These are phyloP conservation scores for Philotrypesis tridentata DNA, from an alignment of 1,140 invertebrate genomes.

Conservation along the genomic window DNA sequence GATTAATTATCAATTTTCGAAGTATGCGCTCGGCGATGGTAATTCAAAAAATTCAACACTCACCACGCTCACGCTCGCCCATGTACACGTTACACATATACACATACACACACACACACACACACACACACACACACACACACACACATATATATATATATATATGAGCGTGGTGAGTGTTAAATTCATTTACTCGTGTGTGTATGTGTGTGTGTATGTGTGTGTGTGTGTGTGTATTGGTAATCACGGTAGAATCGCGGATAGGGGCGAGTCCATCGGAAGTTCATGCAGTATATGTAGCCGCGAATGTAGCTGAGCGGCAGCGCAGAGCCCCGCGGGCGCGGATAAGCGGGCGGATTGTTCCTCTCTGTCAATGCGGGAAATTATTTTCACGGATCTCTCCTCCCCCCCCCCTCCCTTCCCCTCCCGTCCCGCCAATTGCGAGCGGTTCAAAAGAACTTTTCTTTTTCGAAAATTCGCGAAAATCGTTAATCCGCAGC, in stretches of 20 bases:
- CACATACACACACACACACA: too few species aligned
- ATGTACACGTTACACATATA: too few species aligned
- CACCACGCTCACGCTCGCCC: too few species aligned
- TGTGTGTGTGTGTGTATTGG: too few species aligned
- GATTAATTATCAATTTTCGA: background rate
- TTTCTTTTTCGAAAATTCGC: background rate
- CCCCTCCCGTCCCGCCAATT: background rate
- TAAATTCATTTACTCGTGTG: too few species aligned
- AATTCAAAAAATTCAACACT: too few species aligned
- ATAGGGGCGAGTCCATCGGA: background rate
- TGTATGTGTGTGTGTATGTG: background rate
- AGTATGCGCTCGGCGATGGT: background rate
- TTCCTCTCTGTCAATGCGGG: background rate
- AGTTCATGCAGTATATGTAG: background rate
- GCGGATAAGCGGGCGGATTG: conserved; percentile 18
- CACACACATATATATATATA: too few species aligned
- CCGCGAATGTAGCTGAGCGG: background rate
- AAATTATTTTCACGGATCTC: conserved; percentile 4
- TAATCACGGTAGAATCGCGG: background rate
- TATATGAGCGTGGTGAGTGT: too few species aligned
- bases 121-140: too few species aligned
- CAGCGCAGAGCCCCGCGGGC: background rate
- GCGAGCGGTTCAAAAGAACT: background rate
- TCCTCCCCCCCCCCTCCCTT: too few species aligned
- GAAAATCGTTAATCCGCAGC: background rate